phyloP scores from a whole-genome alignment of 1,140 invertebrate species.

The Drosophila miranda region DNA sequence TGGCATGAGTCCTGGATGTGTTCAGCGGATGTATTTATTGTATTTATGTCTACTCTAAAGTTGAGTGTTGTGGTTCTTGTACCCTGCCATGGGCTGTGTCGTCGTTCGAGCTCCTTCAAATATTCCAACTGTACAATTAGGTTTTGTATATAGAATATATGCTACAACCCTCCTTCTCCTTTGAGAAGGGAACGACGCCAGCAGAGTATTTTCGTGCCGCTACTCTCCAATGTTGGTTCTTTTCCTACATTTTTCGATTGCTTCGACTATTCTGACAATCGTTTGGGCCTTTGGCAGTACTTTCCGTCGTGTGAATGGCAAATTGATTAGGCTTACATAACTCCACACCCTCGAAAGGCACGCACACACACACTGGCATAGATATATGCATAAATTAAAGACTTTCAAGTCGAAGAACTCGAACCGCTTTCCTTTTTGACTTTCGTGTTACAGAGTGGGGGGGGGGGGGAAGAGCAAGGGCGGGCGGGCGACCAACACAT shows the following conservation, averaged over 20 bases:
- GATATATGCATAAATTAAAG: conserved; percentile 76
- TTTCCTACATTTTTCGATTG: conserved; percentile 25
- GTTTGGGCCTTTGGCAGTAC: conserved; percentile 31
- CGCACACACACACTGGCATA: conserved; percentile 28
- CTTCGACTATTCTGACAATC: conserved; percentile 31
- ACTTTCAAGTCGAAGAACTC: conserved; percentile 40
- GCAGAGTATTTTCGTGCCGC: too few species aligned
- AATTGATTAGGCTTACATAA: conserved; percentile 68
- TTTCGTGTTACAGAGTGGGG: conserved; percentile 49
- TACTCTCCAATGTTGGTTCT: not conserved
- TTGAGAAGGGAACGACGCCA: too few species aligned
- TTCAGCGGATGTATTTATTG: conserved; percentile 7
- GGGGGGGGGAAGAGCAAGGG: not conserved
- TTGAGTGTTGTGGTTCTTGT: not conserved
- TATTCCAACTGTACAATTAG: too few species aligned
- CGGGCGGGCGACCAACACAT: conserved; percentile 38
- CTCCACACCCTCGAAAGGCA: conserved; percentile 12
- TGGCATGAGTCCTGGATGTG: conserved; percentile 23
- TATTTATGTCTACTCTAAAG: too few species aligned
- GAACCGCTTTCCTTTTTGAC: conserved; percentile 45
- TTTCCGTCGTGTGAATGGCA: conserved; percentile 67
- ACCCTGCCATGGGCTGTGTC: too few species aligned
- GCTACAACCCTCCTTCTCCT: too few species aligned
- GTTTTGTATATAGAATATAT: too few species aligned
- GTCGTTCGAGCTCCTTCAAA: too few species aligned